Percentiles rank a stretch among this genome's conserved stretches.
These are phyloP conservation scores for Brachyhypopomus gauderio DNA, from an alignment of 2,113 vertebrate genomes.

Conservation along the genomic window DNA sequence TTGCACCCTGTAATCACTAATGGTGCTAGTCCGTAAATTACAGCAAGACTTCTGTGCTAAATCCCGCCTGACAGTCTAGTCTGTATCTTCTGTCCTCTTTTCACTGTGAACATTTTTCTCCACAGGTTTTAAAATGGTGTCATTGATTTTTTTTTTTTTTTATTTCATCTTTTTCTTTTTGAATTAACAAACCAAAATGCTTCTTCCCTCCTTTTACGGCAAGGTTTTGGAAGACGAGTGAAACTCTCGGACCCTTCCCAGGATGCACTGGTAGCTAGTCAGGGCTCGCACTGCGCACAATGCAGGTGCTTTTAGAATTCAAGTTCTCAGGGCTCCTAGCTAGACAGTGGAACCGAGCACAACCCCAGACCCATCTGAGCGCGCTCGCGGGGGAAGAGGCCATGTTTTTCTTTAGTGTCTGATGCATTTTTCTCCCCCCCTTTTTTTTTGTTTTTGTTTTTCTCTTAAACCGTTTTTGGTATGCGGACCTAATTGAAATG, in stretches of 20 bases:
- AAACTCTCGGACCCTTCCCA: conserved; percentile 63
- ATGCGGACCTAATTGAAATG: conserved; percentile 73
- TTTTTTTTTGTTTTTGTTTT: conserved; percentile 68
- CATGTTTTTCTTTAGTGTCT: conserved; percentile 74
- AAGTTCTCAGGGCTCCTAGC: conserved; percentile 80
- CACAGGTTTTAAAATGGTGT: conserved; percentile 6
- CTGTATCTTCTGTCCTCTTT: not conserved
- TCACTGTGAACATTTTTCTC: conserved; percentile 28
- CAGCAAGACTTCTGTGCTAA: too few relatives aligned
- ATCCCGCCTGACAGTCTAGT: not conserved
- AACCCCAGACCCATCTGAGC: conserved; percentile 51
- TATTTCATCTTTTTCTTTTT: conserved; percentile 55
- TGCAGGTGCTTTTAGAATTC: conserved; percentile 85
- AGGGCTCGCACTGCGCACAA: conserved; percentile 89
- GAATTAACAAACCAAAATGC: conserved; percentile 68
- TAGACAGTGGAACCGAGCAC: conserved; percentile 72
- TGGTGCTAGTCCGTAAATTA: too few relatives aligned
- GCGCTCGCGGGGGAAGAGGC: not conserved
- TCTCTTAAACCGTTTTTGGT: conserved; percentile 41
- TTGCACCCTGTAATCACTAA: too few relatives aligned
- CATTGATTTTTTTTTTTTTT: conserved; percentile 23
- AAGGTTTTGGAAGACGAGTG: conserved; percentile 73
- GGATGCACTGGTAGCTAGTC: conserved; percentile 76
- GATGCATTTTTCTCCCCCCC: conserved; percentile 65
- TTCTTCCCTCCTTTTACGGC: conserved; percentile 69